Evolutionary conservation across 2,797 vertebrate species (phyloP), one percentile per base, ranked within the genome.

Genomic region (Capromys pilorides): DNA sequence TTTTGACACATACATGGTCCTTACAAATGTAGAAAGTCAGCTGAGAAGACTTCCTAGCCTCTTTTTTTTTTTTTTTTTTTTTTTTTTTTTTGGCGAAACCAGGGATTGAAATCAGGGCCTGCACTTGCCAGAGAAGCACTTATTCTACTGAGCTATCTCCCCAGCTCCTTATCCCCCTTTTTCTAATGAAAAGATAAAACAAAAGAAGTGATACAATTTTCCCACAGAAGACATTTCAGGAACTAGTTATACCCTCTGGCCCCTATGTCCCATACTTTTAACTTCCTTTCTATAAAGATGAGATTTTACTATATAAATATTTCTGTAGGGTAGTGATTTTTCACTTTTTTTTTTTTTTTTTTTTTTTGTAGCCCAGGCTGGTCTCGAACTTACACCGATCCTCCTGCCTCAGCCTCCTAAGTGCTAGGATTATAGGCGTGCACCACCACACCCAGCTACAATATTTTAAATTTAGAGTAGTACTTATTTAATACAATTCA

Each of bases 401-500:
- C n/a, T n/a, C n/a, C n/a, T n/a, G n/a, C n/a, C n/a, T n/a, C n/a
- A n/a, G n/a, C n/a, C n/a, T n/a, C n/a, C n/a, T n/a, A n/a, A n/a
- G n/a, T n/a, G n/a, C n/a, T n/a, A n/a, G n/a, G n/a, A n/a, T n/a
- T n/a, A n/a, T n/a, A n/a, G n/a, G n/a, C n/a, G n/a, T n/a, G n/a
- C n/a, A n/a, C n/a, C n/a, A n/a, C n/a, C n/a, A n/a, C n/a, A n/a
- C n/a, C n/a, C n/a, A n/a, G n/a, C n/a, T n/a, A n/a, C 45, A 51
- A 6, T 91, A 28, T 89, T 36, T 87, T 85, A 78, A 33, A 78
- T 85, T 84, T 84, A 93, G 22, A 87, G 54, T 88, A 88, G 90
- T 88, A 10, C 21, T 71, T 75, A 9, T 84, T 91, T 86, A 57
- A 14, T 57, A 16, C 82, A 93, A 85, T 71, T 36, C 61, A 69